Percentiles rank a stretch among this genome's conserved stretches.
Evolutionary conservation across 2,113 vertebrate genomes (phyloP).

Genomic region (Melanostigma gelatinosum): DNA sequence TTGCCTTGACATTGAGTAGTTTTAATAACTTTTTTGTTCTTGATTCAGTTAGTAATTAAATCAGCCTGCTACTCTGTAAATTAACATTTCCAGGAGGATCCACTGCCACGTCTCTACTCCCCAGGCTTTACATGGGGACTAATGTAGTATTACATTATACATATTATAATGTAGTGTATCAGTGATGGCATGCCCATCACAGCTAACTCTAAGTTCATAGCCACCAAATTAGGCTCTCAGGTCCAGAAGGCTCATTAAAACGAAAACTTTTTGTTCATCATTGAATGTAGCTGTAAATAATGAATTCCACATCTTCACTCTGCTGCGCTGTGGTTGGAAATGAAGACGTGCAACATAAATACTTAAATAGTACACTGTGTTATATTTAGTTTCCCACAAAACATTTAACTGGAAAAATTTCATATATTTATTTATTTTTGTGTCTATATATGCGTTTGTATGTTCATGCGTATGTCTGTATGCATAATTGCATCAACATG

Average conservation of each 20-base stretch:
- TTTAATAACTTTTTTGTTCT: neutral
- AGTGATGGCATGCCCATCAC: slow-evolving; percentile 15
- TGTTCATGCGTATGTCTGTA: neutral
- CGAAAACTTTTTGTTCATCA: slow-evolving; percentile 46
- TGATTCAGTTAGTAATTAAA: neutral
- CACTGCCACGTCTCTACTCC: neutral
- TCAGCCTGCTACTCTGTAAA: slow-evolving; percentile 14
- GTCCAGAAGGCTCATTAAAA: slow-evolving; percentile 52
- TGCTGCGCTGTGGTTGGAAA: slow-evolving; percentile 11
- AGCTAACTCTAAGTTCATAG: slow-evolving; percentile 31
- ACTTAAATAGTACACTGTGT: slow-evolving; percentile 39
- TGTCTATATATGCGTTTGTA: neutral
- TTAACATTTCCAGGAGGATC: neutral
- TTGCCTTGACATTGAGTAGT: neutral
- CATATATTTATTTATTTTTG: neutral
- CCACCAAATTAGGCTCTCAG: slow-evolving; percentile 25
- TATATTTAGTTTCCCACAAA: slow-evolving; percentile 19
- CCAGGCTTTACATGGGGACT: slow-evolving; percentile 10
- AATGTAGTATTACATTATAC: neutral
- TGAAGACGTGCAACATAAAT: slow-evolving; percentile 32
- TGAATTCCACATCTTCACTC: slow-evolving; percentile 21
- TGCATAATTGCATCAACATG: neutral
- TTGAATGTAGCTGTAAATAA: slow-evolving; percentile 47
- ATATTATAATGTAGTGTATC: neutral
- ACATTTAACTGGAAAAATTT: neutral